Evolutionary conservation across 2,888 invertebrate genomes (phyloP).

Genomic region (Drosophila mimetica): DNA sequence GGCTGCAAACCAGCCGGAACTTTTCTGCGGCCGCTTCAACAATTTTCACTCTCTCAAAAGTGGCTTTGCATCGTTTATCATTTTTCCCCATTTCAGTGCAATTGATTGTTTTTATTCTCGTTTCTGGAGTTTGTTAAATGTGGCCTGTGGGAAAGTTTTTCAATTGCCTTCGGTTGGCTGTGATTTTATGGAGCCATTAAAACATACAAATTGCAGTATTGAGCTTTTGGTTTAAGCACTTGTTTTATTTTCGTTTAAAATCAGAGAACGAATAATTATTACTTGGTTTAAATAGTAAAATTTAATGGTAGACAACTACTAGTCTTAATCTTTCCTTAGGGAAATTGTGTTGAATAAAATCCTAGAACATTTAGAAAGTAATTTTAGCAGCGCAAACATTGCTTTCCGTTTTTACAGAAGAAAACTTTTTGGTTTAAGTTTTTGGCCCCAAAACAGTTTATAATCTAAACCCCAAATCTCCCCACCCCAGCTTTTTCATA

Average conservation of each 20-base stretch:
- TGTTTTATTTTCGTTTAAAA: not conserved
- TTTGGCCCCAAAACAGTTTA: slow-evolving; percentile 22
- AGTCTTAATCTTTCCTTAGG: too few species aligned
- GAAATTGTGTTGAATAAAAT: too few species aligned
- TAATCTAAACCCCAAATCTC: slow-evolving; percentile 20
- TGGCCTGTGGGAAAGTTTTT: slow-evolving; percentile 54
- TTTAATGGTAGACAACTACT: not conserved
- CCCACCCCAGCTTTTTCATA: slow-evolving; percentile 23
- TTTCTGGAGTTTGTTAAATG: slow-evolving; percentile 29
- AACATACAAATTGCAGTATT: not conserved
- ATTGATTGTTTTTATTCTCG: slow-evolving; percentile 34
- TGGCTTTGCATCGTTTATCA: slow-evolving; percentile 35
- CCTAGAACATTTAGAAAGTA: too few species aligned
- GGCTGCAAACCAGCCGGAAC: slow-evolving; percentile 31
- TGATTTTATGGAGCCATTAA: slow-evolving; percentile 45
- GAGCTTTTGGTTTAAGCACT: not conserved
- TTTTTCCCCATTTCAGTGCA: slow-evolving; percentile 10
- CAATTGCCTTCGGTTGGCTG: slow-evolving; percentile 27
- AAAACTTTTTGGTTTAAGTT: slow-evolving; percentile 21
- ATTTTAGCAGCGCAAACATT: slow-evolving; percentile 10
- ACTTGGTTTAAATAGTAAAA: not conserved
- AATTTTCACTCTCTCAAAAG: slow-evolving; percentile 34
- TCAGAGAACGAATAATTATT: too few species aligned
- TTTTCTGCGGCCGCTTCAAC: slow-evolving; percentile 25
- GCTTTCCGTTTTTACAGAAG: slow-evolving; percentile 6